Percentiles rank a stretch among this genome's conserved stretches.
These are phyloP conservation scores for Scaptomyza pallida DNA, from an alignment of 1,140 invertebrate genomes.

Conservation along the genomic window DNA sequence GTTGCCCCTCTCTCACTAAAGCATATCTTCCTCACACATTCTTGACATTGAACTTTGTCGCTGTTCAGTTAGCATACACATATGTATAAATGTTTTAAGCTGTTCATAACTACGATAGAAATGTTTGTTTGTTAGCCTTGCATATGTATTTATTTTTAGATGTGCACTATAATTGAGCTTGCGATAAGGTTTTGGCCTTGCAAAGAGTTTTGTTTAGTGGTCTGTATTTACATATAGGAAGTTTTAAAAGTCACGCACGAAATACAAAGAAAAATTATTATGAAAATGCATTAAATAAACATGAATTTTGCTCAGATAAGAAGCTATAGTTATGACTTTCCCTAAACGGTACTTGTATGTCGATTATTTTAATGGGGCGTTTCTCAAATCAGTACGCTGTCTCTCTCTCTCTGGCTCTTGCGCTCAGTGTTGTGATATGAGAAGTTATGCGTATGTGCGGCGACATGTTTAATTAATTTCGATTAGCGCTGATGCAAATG, in stretches of 20 bases:
- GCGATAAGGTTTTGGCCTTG: constrained; percentile 41
- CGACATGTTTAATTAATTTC: constrained; percentile 31
- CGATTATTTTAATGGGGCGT: background rate
- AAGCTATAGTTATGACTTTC: too few species aligned
- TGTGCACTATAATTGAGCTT: background rate
- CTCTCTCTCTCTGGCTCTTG: background rate
- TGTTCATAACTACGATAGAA: constrained; percentile 11
- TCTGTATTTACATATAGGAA: background rate
- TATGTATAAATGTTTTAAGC: background rate
- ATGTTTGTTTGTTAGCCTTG: too few species aligned
- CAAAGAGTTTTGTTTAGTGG: constrained; percentile 3
- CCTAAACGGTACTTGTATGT: too few species aligned
- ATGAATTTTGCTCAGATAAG: background rate
- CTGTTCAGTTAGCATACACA: constrained; percentile 37
- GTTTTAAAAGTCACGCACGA: background rate
- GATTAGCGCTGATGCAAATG: constrained; percentile 31
- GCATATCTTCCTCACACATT: constrained; percentile 20
- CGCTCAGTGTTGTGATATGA: background rate
- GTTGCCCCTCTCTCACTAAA: constrained; percentile 41
- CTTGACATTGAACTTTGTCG: constrained; percentile 56
- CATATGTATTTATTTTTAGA: background rate
- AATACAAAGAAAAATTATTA: background rate
- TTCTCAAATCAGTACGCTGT: background rate
- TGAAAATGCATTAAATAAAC: too few species aligned
- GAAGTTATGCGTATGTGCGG: constrained; percentile 1